Base-by-base conservation (phyloP, 2,797 vertebrate genomes). In the Acomys russatus region DNA sequence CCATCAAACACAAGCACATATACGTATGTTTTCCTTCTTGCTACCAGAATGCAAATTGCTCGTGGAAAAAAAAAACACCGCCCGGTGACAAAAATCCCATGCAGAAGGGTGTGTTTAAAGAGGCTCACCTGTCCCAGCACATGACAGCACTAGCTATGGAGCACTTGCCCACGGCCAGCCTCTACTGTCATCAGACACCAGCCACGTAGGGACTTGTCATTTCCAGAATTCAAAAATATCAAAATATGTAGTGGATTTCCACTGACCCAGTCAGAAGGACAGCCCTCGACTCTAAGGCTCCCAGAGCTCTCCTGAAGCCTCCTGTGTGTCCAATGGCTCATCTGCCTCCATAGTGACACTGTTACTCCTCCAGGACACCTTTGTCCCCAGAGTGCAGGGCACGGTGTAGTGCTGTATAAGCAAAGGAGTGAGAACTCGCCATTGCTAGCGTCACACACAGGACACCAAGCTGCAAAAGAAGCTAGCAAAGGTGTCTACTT, bases 191-290 rank as follows among this genome's bases (percentile, higher is more conserved):
- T 44, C 76, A 3, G 71, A 30, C 11, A 20, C 22, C 7, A 22
- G 3, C 1, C 63, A 9, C 7, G 4, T 0, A 22, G 25, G 17
- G 35, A 3, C 22, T 15, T 49, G 85, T 49, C 9, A 9, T n/a
- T 0, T 9, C 6, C 9, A 23, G 6, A 38, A 6, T 22, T 20
- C 49, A 38, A 6, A 6, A 66, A 61, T 25, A 49, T 63, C 14
- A 49, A 92, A 35, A 5, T 0, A 1, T 0, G 12, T 0, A 6
- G 64, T 7, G 2, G 30, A 20, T 2, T 22, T 15, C 25, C 17
- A 0, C 28, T 0, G 4, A 38, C 22, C 33, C 0, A 0, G 2
- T 49, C 30, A 0, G 49, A 77, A 35, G 35, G n/a, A 23, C 0
- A 4, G 30, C n/a, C 33, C 56, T 38, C 23, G 76, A 7, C 7